phyloP scores from a whole-genome alignment of 2,888 invertebrate species.

The Sycophila texana region DNA sequence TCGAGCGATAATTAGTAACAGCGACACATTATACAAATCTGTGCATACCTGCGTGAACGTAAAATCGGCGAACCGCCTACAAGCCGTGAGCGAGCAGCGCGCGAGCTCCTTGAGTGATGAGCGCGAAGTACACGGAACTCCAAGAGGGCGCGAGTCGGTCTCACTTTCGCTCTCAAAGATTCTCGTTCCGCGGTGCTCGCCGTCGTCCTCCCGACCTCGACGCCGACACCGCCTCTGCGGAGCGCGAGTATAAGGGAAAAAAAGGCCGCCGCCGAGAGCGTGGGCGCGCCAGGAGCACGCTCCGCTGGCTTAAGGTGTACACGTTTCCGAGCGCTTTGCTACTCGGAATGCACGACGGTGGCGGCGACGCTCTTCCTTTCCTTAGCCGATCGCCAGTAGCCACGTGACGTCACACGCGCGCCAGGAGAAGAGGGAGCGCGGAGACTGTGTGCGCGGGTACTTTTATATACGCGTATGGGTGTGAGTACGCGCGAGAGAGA shows the following conservation, averaged over 20 bases:
- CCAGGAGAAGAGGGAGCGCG: not conserved
- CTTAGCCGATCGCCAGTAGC: constrained; percentile 43
- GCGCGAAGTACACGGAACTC: too few relatives aligned
- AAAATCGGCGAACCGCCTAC: too few relatives aligned
- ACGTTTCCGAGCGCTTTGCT: constrained; percentile 10
- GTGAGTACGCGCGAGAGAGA: not conserved
- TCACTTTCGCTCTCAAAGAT: constrained; percentile 21
- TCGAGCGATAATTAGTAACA: too few relatives aligned
- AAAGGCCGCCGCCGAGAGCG: not conserved
- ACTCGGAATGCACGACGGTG: constrained; percentile 21
- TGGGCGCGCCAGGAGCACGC: not conserved
- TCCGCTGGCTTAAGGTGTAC: not conserved
- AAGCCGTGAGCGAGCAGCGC: not conserved
- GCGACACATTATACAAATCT: too few relatives aligned
- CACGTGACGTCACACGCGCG: constrained; percentile 30
- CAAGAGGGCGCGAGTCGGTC: not conserved
- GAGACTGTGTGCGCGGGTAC: not conserved
- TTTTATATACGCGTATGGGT: not conserved
- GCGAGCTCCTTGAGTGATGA: not conserved
- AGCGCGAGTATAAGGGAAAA: not conserved
- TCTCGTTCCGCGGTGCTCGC: not conserved
- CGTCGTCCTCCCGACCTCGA: not conserved
- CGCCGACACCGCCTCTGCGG: not conserved
- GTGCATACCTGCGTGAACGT: too few relatives aligned
- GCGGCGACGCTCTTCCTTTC: constrained; percentile 41